Base-by-base conservation (phyloP, 2,113 vertebrate genomes). In the Pithys albifrons region DNA sequence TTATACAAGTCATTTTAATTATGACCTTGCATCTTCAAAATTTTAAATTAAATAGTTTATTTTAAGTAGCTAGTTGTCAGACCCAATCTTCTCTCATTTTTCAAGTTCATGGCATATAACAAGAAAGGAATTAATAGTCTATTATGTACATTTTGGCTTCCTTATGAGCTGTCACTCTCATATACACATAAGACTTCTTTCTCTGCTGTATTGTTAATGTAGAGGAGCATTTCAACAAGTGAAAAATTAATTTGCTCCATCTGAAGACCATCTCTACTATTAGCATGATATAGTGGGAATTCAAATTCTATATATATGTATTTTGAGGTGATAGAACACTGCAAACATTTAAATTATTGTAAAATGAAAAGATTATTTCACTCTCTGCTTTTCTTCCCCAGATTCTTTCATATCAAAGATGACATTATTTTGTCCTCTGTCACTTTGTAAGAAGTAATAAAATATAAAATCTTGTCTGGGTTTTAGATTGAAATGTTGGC, bases 51-150 rank as follows among this genome's bases (percentile, higher is more conserved):
- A 89, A 70, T 49, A 20, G 10, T 79, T 88, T 93, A 94, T 88
- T 96, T 95, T 91, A 94, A 73, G 72, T 39, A 80, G 19, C 12
- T 66, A n/a, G 13, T 46, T 84, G 23, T 77, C 49, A 89, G 71
- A 84, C 1, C 3, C 28, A 92, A 54, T 91, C 22, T 90, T 88
- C 39, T 85, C 45, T 77, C 49, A 51, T 84, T 94, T 86, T 89
- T 84, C 72, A 86, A 70, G 33, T 84, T 80, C 46, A 84, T 54
- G 19, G 13, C 31, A 46, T 49, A 74, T 37, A 51, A 94, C 82
- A 61, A 80, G 17, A 91, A 70, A 67, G 18, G 12, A 87, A 91
- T 91, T 92, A 89, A 74, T 43, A 49, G 17, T 73, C 59, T 76
- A 41, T 89, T 95, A 58, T 70, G 69, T 41, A 80, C 9, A 35